Base-by-base conservation (phyloP, 1,140 invertebrate species). In the Bombus waltoni region DNA sequence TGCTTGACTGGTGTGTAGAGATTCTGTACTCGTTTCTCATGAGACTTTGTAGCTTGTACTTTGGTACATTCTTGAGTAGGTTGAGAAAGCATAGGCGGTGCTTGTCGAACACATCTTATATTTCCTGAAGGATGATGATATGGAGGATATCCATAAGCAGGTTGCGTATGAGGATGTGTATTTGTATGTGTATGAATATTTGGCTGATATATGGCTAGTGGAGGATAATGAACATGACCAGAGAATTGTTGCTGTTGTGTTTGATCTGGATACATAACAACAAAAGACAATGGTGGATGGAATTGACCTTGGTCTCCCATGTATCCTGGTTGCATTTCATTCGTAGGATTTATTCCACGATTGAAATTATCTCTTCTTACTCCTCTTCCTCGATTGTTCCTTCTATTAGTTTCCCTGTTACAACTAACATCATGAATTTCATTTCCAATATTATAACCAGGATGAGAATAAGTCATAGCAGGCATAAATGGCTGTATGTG, bases 261-360 rank as follows among this genome's bases (percentile, higher is more conserved):
- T 44, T 91, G 85, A 81, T 91, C 92, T 28, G 87, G 65, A 71
- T 90, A 84, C 44, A 91, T 47, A 74, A 88, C 74, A 85, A 89
- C 81, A 84, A 91, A 88, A 38, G 88, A 87, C 65, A 91, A 79
- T 78, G 79, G 88, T 13, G 80, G 80, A 25, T 91, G 89, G 81
- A 90, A 91, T 78, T 92, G 91, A 38, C 86, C 71, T 42, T 88
- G 92, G 6, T 93, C 90, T 32, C 80, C 83, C 40, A 93, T 81
- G n/a, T 93, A 95, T 62, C 88, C 80, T 13, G 89, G 53, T 47
- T 92, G 93, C 11, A 94, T 90, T 73, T 95, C 93, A 53, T 90
- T 92, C 22, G 86, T 86, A 47, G 92, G 88, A 86, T 91, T 93
- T 9, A 92, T 90, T 53, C 84, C 88, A 44, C 93, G 92, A 78